Base-by-base conservation (phyloP, 1,140 invertebrate species). In the Phocides pigmalion region DNA sequence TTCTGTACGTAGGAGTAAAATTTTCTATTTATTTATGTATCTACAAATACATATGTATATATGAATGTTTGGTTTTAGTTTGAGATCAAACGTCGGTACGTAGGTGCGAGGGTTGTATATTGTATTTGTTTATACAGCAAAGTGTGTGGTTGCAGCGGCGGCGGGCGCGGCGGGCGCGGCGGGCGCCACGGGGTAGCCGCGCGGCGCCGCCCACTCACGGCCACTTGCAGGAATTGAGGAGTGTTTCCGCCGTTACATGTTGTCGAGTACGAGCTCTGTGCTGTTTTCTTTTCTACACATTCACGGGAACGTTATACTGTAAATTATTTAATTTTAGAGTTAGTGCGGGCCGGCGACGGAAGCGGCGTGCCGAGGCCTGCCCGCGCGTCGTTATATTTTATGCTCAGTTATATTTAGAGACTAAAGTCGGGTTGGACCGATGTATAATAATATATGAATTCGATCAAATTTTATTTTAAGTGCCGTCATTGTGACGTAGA, bases 341-440 rank as follows among this genome's bases (percentile, higher is more conserved):
- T 77, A 73, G 66, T 66, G 74, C 74, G 76, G 73, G 73, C 66
- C 66, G n/a, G n/a, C 70, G 66, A 54, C 70, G 42, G 76, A 76
- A 71, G 67, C 63, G 39, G 65, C 67, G n/a, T 64, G 70, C 32
- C 8, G 11, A 8, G 76, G 72, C 75, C 77, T 74, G 76, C 64
- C 75, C 72, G 62, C 71, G 64, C 71, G 67, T 74, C n/a, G 63
- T 87, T 87, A 82, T 82, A 84, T 80, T 89, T 87, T 81, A 80
- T 87, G 85, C 87, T 90, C 87, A 88, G 84, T 90, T 88, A 76
- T 87, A 86, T 85, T 84, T 84, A 84, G 84, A 82, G 71, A 67
- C 81, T 74, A 72, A 63, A 70, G 44, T 44, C 22, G 22, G 25
- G 11, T 44, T n/a, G 16, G 15, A 15, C n/a, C 25, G 25, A 2